Base-by-base conservation (phyloP, 2,888 invertebrate species). In the Acronicta leporina region DNA sequence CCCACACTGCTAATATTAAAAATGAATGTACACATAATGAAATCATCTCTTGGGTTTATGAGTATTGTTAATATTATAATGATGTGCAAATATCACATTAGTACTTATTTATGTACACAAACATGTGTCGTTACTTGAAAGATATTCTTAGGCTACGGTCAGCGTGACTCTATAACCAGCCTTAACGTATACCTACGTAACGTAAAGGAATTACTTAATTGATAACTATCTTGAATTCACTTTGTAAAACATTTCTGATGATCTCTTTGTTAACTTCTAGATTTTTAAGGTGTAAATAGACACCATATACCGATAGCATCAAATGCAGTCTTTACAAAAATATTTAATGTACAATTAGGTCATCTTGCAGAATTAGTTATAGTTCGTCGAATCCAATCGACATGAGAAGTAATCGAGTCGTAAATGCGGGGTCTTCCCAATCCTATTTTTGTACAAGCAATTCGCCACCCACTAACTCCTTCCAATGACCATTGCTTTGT, bases 401-500 rank as follows among this genome's bases (percentile, higher is more conserved):
- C 95, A 83, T 98, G 98, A 0, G 98, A 97, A 13, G 96, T 95
- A 53, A 98, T 96, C 82, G 97, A 96, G 81, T 98, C 98, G 82
- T 98, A 98, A 90, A 97, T 96, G 68, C 98, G 94, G 0, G 98
- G 98, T 69, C 98, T 91, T 54, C 97, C 97, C 44, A 96, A 93
- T 8, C 97, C 97, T 44, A 96, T 96, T 76, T 97, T 97, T 0
- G 97, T 96, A 80, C 98, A 98, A 1, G 97, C 97, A 79, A 98
- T 98, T 65, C 98, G 95, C 98, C 98, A 98, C 55, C 97, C 97
- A 51, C 97, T 96, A 2, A 98, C 96, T 0, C 98, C 98, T 30
- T 96, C 94, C 41, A 98, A 87, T 0, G 96, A 96, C 98, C 98
- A 98, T 80, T 95, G 96, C 68, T 96, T 96, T 27, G 95, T 95